Conservation (phyloP, 1,140 invertebrate genomes). For the Heliconius himera region DNA sequence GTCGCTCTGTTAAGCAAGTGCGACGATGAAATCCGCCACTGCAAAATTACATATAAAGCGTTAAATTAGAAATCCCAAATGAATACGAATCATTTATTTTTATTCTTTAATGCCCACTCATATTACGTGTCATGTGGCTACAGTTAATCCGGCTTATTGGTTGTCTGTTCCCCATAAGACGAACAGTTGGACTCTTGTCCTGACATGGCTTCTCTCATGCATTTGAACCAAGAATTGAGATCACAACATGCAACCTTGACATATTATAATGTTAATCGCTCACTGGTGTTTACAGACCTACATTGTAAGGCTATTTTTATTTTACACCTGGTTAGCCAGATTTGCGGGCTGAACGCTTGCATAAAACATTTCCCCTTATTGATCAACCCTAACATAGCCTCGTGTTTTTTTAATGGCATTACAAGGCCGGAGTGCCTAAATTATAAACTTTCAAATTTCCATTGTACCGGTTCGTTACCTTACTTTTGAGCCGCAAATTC, state of each 20-base stretch:
- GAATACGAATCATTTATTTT: too few species aligned
- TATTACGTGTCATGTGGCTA: slow-evolving; percentile 29
- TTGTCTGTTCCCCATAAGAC: slow-evolving; percentile 20
- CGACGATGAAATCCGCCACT: too few species aligned
- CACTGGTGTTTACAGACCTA: slow-evolving; percentile 13
- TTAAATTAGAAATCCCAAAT: not conserved
- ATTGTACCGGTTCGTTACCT: slow-evolving; percentile 55
- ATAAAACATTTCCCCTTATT: slow-evolving; percentile 46
- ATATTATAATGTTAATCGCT: slow-evolving; percentile 8
- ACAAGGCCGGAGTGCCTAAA: slow-evolving; percentile 40
- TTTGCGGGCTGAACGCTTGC: slow-evolving; percentile 29
- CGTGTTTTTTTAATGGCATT: slow-evolving; percentile 55
- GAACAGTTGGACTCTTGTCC: slow-evolving; percentile 28
- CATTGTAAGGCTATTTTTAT: slow-evolving; percentile 25
- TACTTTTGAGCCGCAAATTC: slow-evolving; percentile 27
- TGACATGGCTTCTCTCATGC: slow-evolving; percentile 33
- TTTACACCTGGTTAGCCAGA: slow-evolving; percentile 29
- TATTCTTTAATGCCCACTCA: not conserved
- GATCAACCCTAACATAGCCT: slow-evolving; percentile 36
- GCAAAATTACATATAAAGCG: not conserved
- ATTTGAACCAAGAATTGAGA: slow-evolving; percentile 36
- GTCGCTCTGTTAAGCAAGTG: too few species aligned
- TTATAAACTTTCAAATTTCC: slow-evolving; percentile 64
- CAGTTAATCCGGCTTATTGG: slow-evolving; percentile 33
- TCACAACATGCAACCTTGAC: slow-evolving; percentile 38